Evolutionary conservation across 2,113 vertebrate species (phyloP).

Genomic region (Amphiprion percula): DNA sequence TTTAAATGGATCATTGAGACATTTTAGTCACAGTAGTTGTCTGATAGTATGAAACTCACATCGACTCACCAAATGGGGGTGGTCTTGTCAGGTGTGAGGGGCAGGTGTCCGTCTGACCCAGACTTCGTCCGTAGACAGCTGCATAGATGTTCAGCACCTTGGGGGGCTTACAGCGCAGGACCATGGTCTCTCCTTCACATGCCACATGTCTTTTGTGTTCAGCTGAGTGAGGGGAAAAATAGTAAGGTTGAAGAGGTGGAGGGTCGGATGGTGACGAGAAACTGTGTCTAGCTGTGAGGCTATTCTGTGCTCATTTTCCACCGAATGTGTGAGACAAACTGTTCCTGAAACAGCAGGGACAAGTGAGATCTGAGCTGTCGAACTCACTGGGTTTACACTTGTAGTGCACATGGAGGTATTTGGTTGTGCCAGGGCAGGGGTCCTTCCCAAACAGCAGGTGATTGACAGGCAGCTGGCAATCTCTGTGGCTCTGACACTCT

Average conservation of each 20-base stretch:
- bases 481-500: conserved; percentile 95
- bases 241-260: conserved; percentile 3
- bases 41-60: neutral
- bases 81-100: conserved; percentile 72
- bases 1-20: too few species aligned
- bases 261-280: neutral
- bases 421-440: conserved; percentile 93
- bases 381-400: conserved; percentile 98
- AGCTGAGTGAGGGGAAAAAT: conserved; percentile 76
- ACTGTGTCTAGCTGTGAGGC: neutral
- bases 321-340: neutral
- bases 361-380: neutral
- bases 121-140: conserved; percentile 89
- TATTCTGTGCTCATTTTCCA: neutral
- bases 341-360: neutral
- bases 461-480: conserved; percentile 93
- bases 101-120: conserved; percentile 84
- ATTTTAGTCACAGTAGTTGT: neutral
- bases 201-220: conserved; percentile 92
- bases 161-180: conserved; percentile 91
- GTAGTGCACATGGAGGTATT: conserved; percentile 96
- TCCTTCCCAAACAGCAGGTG: conserved; percentile 95
- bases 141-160: conserved; percentile 94
- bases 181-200: conserved; percentile 91
- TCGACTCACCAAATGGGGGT: conserved; percentile 89